Evolutionary conservation across 35 echinoderm and acorn worm species (phyloP).

Genomic region (Heliocidaris erythrogramma): DNA sequence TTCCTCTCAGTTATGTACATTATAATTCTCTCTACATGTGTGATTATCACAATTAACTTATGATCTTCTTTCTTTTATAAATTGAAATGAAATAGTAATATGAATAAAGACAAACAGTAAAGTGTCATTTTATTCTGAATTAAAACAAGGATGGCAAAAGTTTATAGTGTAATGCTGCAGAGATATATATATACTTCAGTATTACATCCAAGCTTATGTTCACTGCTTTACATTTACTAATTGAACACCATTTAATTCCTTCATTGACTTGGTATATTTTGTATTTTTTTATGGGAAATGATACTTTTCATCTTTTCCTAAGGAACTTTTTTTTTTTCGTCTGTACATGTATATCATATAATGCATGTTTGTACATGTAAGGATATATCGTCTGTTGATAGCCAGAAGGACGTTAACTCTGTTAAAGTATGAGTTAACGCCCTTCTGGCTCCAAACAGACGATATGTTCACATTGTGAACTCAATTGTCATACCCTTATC

Average conservation of each 20-base stretch:
- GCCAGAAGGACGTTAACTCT: too few relatives aligned
- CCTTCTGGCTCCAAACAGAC: too few relatives aligned
- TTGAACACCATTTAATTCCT: not conserved
- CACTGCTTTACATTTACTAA: not conserved
- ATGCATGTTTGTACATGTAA: conserved; percentile 2
- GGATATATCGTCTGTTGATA: too few relatives aligned
- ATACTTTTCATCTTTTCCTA: not conserved
- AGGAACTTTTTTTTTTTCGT: not conserved
- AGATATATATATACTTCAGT: not conserved
- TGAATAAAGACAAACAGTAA: not conserved
- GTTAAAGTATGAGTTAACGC: too few relatives aligned
- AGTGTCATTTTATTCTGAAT: not conserved
- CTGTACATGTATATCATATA: not conserved
- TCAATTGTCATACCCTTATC: not conserved
- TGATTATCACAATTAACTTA: too few relatives aligned
- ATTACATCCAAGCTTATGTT: not conserved
- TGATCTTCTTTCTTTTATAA: too few relatives aligned
- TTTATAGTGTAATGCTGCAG: not conserved
- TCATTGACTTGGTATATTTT: not conserved
- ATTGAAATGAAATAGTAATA: too few relatives aligned
- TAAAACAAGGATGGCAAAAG: not conserved
- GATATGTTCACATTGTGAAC: not conserved
- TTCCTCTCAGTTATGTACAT: too few relatives aligned
- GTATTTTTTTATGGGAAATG: not conserved
- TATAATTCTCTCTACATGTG: too few relatives aligned